These are phyloP conservation scores for Eulemur albifrons DNA, from an alignment of 2,797 vertebrate species.

Conservation along the genomic window DNA sequence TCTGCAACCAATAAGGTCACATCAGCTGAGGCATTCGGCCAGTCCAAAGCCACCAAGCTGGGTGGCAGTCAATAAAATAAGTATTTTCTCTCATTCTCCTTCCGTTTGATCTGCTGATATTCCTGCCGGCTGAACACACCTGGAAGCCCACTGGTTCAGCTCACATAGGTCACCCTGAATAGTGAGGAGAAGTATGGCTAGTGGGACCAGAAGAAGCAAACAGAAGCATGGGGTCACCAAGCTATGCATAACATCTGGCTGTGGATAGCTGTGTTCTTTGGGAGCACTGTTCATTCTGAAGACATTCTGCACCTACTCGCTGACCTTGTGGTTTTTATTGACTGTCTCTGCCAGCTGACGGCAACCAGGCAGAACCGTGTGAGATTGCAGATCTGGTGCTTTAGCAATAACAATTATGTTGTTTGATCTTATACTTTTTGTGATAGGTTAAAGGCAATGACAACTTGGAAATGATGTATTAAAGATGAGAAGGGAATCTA, in stretches of 20 bases:
- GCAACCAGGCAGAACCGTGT: background rate
- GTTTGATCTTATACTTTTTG: conserved; percentile 5
- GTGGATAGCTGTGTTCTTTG: background rate
- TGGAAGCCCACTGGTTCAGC: background rate
- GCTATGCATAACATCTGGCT: background rate
- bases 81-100: background rate
- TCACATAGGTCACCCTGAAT: background rate
- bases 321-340: background rate
- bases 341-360: background rate
- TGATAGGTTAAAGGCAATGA: background rate
- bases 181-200: background rate
- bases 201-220: background rate
- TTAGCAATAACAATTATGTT: background rate
- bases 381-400: background rate
- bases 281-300: background rate
- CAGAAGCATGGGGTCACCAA: background rate
- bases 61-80: background rate
- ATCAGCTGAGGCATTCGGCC: background rate
- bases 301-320: background rate
- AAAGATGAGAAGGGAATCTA: background rate
- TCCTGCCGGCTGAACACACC: background rate
- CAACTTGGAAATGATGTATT: conserved; percentile 8
- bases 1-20: background rate
- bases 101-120: background rate
- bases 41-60: background rate